A percentile compares a stretch with the other conserved stretches of the same genome.
phyloP scores from a whole-genome alignment of 2,797 vertebrate genomes.

The Tragopan temminckii region DNA sequence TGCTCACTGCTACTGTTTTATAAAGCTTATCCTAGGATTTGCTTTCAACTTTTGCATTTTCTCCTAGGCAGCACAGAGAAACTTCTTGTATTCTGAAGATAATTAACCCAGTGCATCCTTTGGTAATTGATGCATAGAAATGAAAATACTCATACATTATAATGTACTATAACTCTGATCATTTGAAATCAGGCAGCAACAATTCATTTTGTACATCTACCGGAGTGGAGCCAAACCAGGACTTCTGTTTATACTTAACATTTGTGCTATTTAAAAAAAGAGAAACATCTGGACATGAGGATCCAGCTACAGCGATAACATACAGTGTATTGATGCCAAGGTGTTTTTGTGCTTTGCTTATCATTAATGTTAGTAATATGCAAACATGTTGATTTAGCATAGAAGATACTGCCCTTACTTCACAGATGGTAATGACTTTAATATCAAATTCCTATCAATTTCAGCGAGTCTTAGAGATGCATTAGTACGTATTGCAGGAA shows the following conservation, averaged over 20 bases:
- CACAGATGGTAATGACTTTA: not conserved
- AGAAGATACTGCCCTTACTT: not conserved
- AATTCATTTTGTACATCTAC: conserved; percentile 15
- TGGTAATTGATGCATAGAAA: not conserved
- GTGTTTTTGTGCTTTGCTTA: not conserved
- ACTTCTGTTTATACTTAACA: conserved; percentile 26
- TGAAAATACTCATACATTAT: not conserved
- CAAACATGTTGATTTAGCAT: not conserved
- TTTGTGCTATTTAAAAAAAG: conserved; percentile 18
- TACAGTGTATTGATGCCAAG: not conserved
- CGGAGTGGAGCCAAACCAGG: conserved; percentile 8
- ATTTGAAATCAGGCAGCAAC: not conserved
- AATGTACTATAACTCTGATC: not conserved
- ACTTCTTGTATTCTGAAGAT: not conserved
- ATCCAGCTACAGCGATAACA: not conserved
- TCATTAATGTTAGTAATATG: not conserved
- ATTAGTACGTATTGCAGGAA: not conserved
- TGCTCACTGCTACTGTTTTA: not conserved
- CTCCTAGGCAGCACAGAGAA: not conserved
- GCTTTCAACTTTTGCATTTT: not conserved
- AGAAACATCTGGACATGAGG: conserved; percentile 26
- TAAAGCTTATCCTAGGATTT: not conserved
- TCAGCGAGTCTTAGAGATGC: not conserved
- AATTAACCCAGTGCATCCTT: not conserved
- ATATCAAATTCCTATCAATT: not conserved